Evolutionary conservation across 1,140 invertebrate genomes (phyloP).

Genomic region (Phthorimaea operculella): DNA sequence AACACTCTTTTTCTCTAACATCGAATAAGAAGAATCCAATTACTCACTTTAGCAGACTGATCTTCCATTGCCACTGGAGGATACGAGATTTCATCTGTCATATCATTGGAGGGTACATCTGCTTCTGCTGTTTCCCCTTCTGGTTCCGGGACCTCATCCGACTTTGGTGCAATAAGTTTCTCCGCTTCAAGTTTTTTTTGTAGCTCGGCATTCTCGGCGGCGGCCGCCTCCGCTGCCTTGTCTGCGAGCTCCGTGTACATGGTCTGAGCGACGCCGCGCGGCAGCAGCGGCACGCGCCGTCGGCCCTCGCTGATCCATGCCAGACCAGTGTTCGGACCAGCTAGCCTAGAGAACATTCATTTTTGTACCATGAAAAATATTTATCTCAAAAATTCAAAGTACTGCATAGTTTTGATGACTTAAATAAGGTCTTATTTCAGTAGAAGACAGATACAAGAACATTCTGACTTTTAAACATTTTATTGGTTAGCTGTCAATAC

Average conservation of each 20-base stretch:
- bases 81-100: slow-evolving; percentile 38
- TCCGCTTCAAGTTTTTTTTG: slow-evolving; percentile 49
- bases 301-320: slow-evolving; percentile 91
- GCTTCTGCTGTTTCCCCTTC: slow-evolving; percentile 43
- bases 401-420: too few relatives aligned
- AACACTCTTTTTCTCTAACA: too few relatives aligned
- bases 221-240: slow-evolving; percentile 65
- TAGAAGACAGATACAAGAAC: too few relatives aligned
- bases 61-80: slow-evolving; percentile 62
- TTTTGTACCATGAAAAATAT: slow-evolving; percentile 9
- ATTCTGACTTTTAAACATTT: neutral
- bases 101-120: slow-evolving; percentile 33
- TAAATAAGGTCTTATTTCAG: too few relatives aligned
- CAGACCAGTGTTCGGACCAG: slow-evolving; percentile 81
- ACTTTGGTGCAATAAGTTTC: slow-evolving; percentile 37
- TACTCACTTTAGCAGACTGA: slow-evolving; percentile 46
- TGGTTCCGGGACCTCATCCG: slow-evolving; percentile 40
- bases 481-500: slow-evolving; percentile 43
- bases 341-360: slow-evolving; percentile 71
- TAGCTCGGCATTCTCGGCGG: slow-evolving; percentile 58
- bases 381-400: too few relatives aligned
- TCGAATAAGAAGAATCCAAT: too few relatives aligned
- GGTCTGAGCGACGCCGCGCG: slow-evolving; percentile 83
- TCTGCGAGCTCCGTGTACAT: slow-evolving; percentile 88
- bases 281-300: slow-evolving; percentile 82